Evolutionary conservation across 2,113 vertebrate genomes (phyloP).

Genomic region (Platichthys stellatus): DNA sequence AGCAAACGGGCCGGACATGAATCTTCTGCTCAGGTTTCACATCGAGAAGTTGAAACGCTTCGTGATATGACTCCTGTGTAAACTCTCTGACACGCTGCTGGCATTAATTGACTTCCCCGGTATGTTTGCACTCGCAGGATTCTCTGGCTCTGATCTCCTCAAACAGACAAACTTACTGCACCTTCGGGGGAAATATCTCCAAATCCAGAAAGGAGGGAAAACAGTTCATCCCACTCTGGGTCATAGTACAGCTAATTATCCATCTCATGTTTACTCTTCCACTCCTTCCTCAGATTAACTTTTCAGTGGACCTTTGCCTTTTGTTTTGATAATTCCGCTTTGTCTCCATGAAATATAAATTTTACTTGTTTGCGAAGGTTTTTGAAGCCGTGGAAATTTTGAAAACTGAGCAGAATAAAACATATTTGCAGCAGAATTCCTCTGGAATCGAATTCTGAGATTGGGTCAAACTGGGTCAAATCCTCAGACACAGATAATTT

Average conservation of each 20-base stretch:
- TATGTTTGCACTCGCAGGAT: conserved; percentile 6
- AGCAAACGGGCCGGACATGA: conserved; percentile 6
- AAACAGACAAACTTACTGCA: not conserved
- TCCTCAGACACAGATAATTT: no score
- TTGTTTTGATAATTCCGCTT: not conserved
- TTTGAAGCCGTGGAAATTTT: not conserved
- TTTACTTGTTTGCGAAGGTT: not conserved
- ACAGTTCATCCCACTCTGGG: not conserved
- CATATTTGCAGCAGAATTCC: not conserved
- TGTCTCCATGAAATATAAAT: not conserved
- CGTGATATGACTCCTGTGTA: not conserved
- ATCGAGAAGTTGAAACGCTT: not conserved
- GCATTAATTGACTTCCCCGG: not conserved
- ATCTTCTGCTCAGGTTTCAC: not conserved
- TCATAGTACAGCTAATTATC: not conserved
- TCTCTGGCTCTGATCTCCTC: conserved; percentile 4
- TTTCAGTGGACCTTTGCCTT: not conserved
- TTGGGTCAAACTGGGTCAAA: no score
- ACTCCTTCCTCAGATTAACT: not conserved
- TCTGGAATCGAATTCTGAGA: not conserved
- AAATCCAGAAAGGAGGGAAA: not conserved
- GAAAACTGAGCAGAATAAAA: not conserved
- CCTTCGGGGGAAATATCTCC: not conserved
- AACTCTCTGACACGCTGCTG: not conserved
- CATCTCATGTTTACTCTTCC: not conserved